Conservation (phyloP, 2,888 invertebrate genomes). For the Eristalinus sepulchralis region DNA sequence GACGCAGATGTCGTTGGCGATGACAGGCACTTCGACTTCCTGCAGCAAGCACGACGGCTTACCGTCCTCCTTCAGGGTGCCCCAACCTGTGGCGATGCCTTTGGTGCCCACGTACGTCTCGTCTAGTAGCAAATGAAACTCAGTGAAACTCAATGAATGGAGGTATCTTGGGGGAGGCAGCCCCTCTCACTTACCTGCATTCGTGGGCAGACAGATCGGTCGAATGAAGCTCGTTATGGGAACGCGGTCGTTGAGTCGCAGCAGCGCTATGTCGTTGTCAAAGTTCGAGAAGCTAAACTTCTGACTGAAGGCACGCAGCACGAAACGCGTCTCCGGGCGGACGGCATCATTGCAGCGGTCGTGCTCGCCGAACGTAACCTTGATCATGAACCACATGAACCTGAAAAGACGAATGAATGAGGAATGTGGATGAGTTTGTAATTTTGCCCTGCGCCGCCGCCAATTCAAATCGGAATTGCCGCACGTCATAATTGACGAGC, state of each 20-base stretch:
- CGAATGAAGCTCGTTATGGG: slow-evolving; percentile 89
- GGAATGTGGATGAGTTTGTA: not conserved
- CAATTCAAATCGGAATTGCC: not conserved
- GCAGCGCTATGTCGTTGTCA: slow-evolving; percentile 92
- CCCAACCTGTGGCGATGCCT: slow-evolving; percentile 93
- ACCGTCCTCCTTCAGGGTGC: slow-evolving; percentile 92
- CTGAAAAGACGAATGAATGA: slow-evolving; percentile 82
- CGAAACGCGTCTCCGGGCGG: slow-evolving; percentile 90
- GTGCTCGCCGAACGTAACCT: slow-evolving; percentile 93
- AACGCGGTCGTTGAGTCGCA: slow-evolving; percentile 90
- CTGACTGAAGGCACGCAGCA: slow-evolving; percentile 88
- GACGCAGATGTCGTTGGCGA: slow-evolving; percentile 86
- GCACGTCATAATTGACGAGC: not conserved
- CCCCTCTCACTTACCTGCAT: slow-evolving; percentile 83
- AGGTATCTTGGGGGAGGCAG: not conserved
- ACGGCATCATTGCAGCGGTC: slow-evolving; percentile 89
- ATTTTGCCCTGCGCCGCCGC: not conserved
- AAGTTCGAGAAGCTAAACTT: slow-evolving; percentile 93
- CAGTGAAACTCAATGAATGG: slow-evolving; percentile 16
- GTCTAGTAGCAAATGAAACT: slow-evolving; percentile 80
- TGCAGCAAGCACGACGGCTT: slow-evolving; percentile 91
- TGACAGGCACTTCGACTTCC: slow-evolving; percentile 88
- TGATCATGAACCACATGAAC: slow-evolving; percentile 96
- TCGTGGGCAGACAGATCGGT: slow-evolving; percentile 90
- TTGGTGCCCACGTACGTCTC: slow-evolving; percentile 87